Base-by-base conservation (phyloP, 2,113 vertebrate genomes). In the Astur gentilis region DNA sequence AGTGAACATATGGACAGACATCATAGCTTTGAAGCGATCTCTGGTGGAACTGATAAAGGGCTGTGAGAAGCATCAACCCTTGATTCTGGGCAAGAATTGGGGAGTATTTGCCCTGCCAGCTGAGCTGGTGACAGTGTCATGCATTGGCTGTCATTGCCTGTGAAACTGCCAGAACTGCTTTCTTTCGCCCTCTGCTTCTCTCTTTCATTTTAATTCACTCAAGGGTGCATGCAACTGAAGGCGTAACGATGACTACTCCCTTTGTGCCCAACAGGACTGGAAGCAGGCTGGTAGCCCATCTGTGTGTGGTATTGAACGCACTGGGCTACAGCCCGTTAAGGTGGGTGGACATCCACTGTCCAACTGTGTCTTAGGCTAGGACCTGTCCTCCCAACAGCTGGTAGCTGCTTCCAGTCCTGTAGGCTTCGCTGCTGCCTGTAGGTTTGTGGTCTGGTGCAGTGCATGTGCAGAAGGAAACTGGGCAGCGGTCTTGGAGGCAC, bases 21-120 rank as follows among this genome's bases (percentile, higher is more conserved):
- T 21, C 0, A 0, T 31, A 29, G 47, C 34, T 91, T 71, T 66
- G 45, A 71, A 36, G 75, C 0, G 0, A 8, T 79, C 19, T 25
- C 40, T 3, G 7, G 20, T 29, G 47, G 27, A 32, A 36, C 40
- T 62, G 52, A 17, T 8, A 27, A 13, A 86, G 49, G 57, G 17
- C 52, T 71, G 13, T 21, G 22, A 58, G 64, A 67, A 34, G 11
- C 64, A 57, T 66, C 52, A 47, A 49, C 23, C 27, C 14, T 22
- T 87, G 42, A 58, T 70, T 71, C 20, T 76, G 47, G n/a, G 20
- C 7, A 49, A 66, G 67, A 81, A 40, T 0, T 71, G 23, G 18
- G 20, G 29, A 52, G 44, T 64, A 26, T 85, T 44, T 91, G 17
- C n/a, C 27, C 26, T 64, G 44, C 27, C 23, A 64, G 36, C 20